Percentiles rank a stretch among this genome's conserved stretches.
These are phyloP conservation scores for Macropodus opercularis DNA, from an alignment of 2,797 vertebrate genomes.

Conservation along the genomic window DNA sequence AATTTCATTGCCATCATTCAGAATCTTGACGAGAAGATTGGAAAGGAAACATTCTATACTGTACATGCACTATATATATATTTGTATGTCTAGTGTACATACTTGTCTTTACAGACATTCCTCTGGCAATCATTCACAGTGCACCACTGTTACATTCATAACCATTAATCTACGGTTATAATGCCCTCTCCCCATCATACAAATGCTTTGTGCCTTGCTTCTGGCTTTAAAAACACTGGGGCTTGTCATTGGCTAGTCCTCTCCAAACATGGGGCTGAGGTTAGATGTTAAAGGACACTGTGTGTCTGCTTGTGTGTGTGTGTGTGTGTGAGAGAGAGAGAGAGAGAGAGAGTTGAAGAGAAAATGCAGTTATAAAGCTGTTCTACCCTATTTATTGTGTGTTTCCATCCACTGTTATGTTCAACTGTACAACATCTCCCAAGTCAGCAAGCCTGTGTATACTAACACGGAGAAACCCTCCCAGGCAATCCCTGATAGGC, in stretches of 20 bases:
- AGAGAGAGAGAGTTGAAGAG: slow-evolving; percentile 12
- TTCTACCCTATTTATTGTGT: slow-evolving; percentile 52
- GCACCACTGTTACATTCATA: slow-evolving; percentile 44
- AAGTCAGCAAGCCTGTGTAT: slow-evolving; percentile 75
- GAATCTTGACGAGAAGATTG: slow-evolving; percentile 11
- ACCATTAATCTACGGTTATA: slow-evolving; percentile 42
- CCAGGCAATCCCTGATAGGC: slow-evolving; percentile 41
- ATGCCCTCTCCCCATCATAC: slow-evolving; percentile 63
- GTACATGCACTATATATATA: slow-evolving; percentile 11
- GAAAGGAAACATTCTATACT: slow-evolving; percentile 43
- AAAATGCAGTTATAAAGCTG: slow-evolving; percentile 26
- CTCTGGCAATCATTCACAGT: slow-evolving; percentile 41
- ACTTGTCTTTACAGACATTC: slow-evolving; percentile 11
- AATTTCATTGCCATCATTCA: not conserved
- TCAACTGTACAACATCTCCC: slow-evolving; percentile 49
- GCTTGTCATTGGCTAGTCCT: slow-evolving; percentile 72
- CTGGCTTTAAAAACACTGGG: slow-evolving; percentile 77
- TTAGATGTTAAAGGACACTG: slow-evolving; percentile 56
- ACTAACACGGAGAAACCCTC: slow-evolving; percentile 65
- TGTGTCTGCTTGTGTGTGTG: slow-evolving; percentile 45
- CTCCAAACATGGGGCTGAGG: slow-evolving; percentile 79
- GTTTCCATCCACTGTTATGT: slow-evolving; percentile 65
- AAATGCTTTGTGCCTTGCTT: slow-evolving; percentile 90
- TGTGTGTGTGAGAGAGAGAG: not conserved
- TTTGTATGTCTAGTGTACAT: slow-evolving; percentile 1